These are phyloP conservation scores for Sweltsa coloradensis DNA, from an alignment of 1,140 invertebrate genomes.

Conservation along the genomic window DNA sequence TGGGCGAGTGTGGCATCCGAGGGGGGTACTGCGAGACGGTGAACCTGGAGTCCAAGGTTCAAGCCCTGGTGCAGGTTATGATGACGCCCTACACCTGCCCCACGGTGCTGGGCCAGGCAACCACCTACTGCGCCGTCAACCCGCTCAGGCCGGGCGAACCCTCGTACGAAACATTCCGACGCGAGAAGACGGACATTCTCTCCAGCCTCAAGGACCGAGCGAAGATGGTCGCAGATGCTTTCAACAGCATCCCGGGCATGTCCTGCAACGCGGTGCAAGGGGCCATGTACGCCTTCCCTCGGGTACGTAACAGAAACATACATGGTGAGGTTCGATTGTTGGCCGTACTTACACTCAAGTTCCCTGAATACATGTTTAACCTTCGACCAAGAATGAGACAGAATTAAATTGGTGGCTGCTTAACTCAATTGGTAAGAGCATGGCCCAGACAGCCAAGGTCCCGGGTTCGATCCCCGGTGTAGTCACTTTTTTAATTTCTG, in stretches of 20 bases:
- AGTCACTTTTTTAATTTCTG: too few relatives aligned
- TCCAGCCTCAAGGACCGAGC: constrained; percentile 64
- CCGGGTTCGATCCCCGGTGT: too few relatives aligned
- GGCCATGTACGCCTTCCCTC: constrained; percentile 53
- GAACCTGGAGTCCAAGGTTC: constrained; percentile 76
- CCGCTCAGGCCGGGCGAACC: constrained; percentile 73
- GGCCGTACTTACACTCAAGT: too few relatives aligned
- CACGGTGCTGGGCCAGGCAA: constrained; percentile 75
- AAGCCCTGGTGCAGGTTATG: constrained; percentile 78
- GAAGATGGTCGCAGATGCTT: constrained; percentile 75
- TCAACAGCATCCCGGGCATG: constrained; percentile 85
- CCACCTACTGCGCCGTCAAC: constrained; percentile 60
- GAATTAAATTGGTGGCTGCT: constrained; percentile 52
- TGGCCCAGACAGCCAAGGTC: too few relatives aligned
- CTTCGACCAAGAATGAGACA: too few relatives aligned
- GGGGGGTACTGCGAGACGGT: constrained; percentile 88
- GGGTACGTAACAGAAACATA: too few relatives aligned
- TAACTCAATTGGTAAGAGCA: too few relatives aligned
- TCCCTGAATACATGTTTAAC: constrained; percentile 63
- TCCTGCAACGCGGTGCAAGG: constrained; percentile 69
- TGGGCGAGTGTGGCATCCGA: constrained; percentile 85
- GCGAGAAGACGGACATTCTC: constrained; percentile 75
- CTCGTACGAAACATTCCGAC: constrained; percentile 58
- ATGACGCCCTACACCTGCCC: constrained; percentile 94
- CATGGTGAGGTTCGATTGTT: too few relatives aligned